Percentiles rank a stretch among this genome's conserved stretches.
Evolutionary conservation across 2,888 invertebrate species (phyloP).

Genomic region (Synanthedon andrenaeformis): DNA sequence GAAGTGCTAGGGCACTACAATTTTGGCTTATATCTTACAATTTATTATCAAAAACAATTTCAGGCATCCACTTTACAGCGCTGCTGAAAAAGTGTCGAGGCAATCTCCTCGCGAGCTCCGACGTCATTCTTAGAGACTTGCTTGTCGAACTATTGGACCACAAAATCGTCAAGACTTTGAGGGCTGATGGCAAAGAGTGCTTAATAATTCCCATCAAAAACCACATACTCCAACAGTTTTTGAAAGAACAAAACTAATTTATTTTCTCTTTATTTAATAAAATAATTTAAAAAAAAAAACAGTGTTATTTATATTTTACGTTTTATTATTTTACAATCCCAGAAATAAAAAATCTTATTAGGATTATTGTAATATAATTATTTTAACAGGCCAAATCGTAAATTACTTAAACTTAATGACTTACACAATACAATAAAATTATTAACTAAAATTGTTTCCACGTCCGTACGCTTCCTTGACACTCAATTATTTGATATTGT

Average conservation of each 20-base stretch:
- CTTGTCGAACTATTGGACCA: conserved; percentile 96
- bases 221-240: conserved; percentile 80
- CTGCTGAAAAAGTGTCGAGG: conserved; percentile 88
- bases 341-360: conserved; percentile 67
- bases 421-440: conserved; percentile 70
- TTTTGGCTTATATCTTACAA: too few species aligned
- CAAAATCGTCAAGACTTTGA: conserved; percentile 85
- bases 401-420: conserved; percentile 72
- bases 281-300: too few species aligned
- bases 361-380: conserved; percentile 62
- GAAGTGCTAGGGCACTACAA: too few species aligned
- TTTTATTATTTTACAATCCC: conserved; percentile 65
- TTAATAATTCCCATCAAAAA: conserved; percentile 83
- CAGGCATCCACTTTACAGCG: conserved; percentile 90
- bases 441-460: conserved; percentile 69
- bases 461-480: conserved; percentile 49
- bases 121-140: conserved; percentile 89
- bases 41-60: conserved; percentile 4
- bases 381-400: conserved; percentile 71
- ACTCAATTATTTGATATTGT: conserved; percentile 43
- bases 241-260: conserved; percentile 68
- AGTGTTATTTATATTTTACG: too few species aligned
- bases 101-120: conserved; percentile 92
- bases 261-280: too few species aligned
- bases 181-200: conserved; percentile 86